A percentile compares a stretch with the other conserved stretches of the same genome.
phyloP scores from a whole-genome alignment of 2,888 invertebrate species.

The Sinhomidia bicolor region DNA sequence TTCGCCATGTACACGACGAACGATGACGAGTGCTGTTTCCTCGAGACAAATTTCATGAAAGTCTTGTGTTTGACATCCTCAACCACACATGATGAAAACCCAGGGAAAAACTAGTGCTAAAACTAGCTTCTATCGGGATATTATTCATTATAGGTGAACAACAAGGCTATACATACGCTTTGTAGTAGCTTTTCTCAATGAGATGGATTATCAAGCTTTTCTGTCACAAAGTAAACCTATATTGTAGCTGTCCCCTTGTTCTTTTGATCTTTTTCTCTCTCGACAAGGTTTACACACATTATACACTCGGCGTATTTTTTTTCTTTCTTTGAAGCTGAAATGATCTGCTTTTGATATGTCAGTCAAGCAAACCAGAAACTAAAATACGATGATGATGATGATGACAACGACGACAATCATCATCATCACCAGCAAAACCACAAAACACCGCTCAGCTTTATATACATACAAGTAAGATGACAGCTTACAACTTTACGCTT shows the following conservation, averaged over 20 bases:
- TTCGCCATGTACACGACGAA: no score
- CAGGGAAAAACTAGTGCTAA: neutral
- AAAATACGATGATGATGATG: slow-evolving; percentile 9
- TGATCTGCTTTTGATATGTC: slow-evolving; percentile 57
- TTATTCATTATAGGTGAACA: no score
- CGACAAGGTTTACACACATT: neutral
- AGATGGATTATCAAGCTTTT: neutral
- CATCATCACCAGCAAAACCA: neutral
- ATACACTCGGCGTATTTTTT: neutral
- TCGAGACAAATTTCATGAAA: neutral
- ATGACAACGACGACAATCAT: neutral
- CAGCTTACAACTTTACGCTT: neutral
- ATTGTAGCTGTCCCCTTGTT: neutral
- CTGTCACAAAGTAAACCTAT: slow-evolving; percentile 28
- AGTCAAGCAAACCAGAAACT: slow-evolving; percentile 18
- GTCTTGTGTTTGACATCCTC: neutral
- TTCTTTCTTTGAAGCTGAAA: slow-evolving; percentile 32
- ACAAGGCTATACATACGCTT: neutral
- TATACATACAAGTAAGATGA: no score
- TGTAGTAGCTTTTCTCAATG: neutral
- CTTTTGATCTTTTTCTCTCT: slow-evolving; percentile 24
- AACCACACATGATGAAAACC: neutral
- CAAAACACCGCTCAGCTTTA: neutral
- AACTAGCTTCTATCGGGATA: no score
- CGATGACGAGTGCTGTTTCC: no score